A percentile compares a stretch with the other conserved stretches of the same genome.
Evolutionary conservation across 1,140 invertebrate species (phyloP).

Genomic region (Stegodyphus mimosarum): DNA sequence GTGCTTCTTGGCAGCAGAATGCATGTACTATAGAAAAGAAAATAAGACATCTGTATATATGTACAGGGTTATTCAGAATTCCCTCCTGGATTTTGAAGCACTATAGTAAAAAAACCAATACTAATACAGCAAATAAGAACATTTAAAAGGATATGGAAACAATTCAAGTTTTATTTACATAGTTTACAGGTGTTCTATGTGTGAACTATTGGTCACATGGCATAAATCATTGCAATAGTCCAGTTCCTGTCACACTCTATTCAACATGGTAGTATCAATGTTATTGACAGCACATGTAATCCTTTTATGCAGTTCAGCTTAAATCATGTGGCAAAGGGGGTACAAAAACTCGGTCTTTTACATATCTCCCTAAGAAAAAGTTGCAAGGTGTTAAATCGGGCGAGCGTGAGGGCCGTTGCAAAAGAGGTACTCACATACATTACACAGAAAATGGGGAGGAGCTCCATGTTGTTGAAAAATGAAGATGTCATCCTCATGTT

Average conservation of each 20-base stretch:
- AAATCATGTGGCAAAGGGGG: neutral
- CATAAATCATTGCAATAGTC: neutral
- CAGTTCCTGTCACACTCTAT: neutral
- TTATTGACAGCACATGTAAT: neutral
- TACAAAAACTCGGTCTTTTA: neutral
- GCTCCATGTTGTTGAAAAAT: neutral
- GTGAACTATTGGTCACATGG: neutral
- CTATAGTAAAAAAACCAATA: too few relatives aligned
- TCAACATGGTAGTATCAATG: neutral
- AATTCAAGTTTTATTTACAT: constrained; percentile 18
- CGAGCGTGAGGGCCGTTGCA: neutral
- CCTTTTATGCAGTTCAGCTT: neutral
- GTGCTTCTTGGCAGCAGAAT: too few relatives aligned
- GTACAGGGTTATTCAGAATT: too few relatives aligned
- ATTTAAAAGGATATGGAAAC: neutral
- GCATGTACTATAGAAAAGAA: too few relatives aligned
- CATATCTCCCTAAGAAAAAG: neutral
- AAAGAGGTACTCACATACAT: neutral
- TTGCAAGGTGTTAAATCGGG: neutral
- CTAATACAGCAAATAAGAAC: too few relatives aligned
- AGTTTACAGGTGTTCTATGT: neutral
- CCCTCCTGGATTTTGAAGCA: too few relatives aligned
- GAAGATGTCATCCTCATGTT: neutral
- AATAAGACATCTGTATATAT: too few relatives aligned
- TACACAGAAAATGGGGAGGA: neutral